These are phyloP conservation scores for Salvelinus fontinalis DNA, from an alignment of 2,113 vertebrate species.

Conservation along the genomic window DNA sequence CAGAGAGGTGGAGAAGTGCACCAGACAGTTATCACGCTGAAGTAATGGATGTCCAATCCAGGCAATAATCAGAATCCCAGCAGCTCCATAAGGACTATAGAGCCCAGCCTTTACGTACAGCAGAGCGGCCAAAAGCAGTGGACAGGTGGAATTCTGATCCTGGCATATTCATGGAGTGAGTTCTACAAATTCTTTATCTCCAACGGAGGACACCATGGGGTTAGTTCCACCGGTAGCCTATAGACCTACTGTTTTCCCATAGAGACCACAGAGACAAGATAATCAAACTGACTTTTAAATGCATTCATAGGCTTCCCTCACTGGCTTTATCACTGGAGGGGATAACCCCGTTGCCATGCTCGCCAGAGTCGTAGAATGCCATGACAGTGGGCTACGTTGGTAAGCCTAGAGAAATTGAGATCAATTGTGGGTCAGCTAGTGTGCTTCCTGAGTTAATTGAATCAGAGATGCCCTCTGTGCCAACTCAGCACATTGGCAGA, in stretches of 20 bases:
- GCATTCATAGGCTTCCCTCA: background rate
- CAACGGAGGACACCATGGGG: background rate
- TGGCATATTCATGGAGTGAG: conserved; percentile 10
- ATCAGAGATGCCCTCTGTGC: background rate
- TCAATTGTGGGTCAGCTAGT: too few relatives aligned
- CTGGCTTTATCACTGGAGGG: background rate
- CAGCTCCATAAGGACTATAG: conserved; percentile 11
- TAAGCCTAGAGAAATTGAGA: too few relatives aligned
- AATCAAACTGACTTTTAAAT: background rate
- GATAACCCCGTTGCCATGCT: background rate
- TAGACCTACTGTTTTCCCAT: background rate
- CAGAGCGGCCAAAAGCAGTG: background rate
- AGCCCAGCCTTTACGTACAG: background rate
- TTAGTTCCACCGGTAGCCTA: background rate
- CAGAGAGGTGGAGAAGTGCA: background rate
- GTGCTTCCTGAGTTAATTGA: background rate
- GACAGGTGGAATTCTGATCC: conserved; percentile 7
- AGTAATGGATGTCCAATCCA: conserved; percentile 9
- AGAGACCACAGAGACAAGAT: background rate
- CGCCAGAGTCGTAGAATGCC: background rate
- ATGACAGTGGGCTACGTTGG: background rate
- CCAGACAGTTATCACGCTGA: background rate
- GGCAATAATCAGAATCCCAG: conserved; percentile 4
- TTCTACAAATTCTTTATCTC: conserved; percentile 11
- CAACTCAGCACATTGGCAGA: too few relatives aligned